Evolutionary conservation across 2,113 vertebrate genomes (phyloP).

Genomic region (Macrotis lagotis): DNA sequence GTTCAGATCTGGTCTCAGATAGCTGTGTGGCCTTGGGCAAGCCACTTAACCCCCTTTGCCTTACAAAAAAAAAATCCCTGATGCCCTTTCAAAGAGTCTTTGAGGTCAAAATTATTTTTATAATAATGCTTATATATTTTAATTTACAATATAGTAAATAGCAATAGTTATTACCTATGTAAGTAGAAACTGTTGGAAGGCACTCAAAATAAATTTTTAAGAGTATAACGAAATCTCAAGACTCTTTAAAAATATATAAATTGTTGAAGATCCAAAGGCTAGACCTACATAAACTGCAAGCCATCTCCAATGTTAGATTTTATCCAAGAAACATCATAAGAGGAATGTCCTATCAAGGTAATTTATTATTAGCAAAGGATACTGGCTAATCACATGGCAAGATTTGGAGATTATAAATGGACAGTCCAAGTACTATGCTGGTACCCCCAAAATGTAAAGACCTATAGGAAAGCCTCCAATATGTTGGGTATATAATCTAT

Average conservation of each 20-base stretch:
- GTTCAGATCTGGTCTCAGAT: too few relatives aligned
- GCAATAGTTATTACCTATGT: neutral
- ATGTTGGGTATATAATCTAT: neutral
- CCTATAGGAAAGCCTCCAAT: too few relatives aligned
- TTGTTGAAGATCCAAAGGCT: neutral
- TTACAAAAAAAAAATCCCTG: too few relatives aligned
- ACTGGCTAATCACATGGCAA: neutral
- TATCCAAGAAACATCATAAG: neutral
- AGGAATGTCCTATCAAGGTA: neutral
- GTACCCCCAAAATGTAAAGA: neutral
- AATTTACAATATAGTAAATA: neutral
- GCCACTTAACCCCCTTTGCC: too few relatives aligned
- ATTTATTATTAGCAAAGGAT: neutral
- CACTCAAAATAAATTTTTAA: neutral
- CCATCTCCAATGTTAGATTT: neutral
- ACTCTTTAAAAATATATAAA: neutral
- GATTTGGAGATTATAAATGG: neutral
- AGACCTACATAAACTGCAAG: neutral
- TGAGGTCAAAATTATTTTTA: neutral
- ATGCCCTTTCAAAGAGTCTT: neutral
- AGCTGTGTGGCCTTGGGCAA: too few relatives aligned
- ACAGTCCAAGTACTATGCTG: neutral
- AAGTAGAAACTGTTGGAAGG: neutral
- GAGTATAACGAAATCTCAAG: neutral
- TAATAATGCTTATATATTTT: neutral